Percentiles rank a stretch among this genome's conserved stretches.
Evolutionary conservation across 2,113 vertebrate species (phyloP).

Genomic region (Gasterosteus aculeatus): DNA sequence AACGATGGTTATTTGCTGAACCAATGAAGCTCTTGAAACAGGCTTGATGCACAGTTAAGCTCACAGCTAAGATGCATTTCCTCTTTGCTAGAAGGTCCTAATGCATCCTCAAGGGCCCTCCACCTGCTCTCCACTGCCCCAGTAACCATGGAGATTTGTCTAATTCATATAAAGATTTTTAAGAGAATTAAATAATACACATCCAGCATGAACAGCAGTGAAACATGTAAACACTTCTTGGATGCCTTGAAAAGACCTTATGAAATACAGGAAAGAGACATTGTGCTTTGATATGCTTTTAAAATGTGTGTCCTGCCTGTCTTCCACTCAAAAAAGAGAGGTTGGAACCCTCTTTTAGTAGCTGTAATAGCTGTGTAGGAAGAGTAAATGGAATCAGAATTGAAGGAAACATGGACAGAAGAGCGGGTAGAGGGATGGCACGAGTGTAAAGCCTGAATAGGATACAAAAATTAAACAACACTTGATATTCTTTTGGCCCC

Average conservation of each 20-base stretch:
- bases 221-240: conserved; percentile 74
- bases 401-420: conserved; percentile 59
- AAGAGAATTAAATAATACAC: conserved; percentile 66
- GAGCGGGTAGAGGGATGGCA: conserved; percentile 56
- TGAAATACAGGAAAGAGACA: conserved; percentile 43
- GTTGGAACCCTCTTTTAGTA: conserved; percentile 49
- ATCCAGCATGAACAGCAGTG: conserved; percentile 57
- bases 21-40: conserved; percentile 45
- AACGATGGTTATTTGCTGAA: conserved; percentile 6
- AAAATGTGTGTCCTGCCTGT: conserved; percentile 55
- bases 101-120: conserved; percentile 76
- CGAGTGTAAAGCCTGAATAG: conserved; percentile 69
- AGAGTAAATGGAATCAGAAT: conserved; percentile 60
- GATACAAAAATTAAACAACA: conserved; percentile 73
- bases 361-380: conserved; percentile 37
- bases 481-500: conserved; percentile 71
- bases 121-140: conserved; percentile 56
- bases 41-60: conserved; percentile 50
- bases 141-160: conserved; percentile 73
- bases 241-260: conserved; percentile 54
- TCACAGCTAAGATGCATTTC: conserved; percentile 57
- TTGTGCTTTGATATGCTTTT: conserved; percentile 76
- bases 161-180: conserved; percentile 57
- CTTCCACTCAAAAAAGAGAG: conserved; percentile 39
- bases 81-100: conserved; percentile 66